A percentile compares a stretch with the other conserved stretches of the same genome.
Conservation (phyloP, 2,113 vertebrate species). For the Cyprinus carpio region DNA sequence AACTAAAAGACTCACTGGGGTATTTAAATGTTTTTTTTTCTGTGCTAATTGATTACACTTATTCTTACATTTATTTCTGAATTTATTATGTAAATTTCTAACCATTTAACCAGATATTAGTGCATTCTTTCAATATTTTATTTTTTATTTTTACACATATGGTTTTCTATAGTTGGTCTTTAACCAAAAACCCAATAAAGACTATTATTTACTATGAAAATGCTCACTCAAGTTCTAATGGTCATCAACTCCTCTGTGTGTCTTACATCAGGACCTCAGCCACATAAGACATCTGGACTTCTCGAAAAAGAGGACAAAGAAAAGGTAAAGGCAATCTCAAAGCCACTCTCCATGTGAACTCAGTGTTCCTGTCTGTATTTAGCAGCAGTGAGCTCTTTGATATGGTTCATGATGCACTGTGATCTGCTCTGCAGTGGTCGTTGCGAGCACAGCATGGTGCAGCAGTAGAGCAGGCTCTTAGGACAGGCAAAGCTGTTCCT, state of each 20-base stretch:
- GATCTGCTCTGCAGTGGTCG: constrained; percentile 69
- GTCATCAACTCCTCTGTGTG: background rate
- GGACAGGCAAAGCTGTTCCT: constrained; percentile 77
- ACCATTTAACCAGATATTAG: background rate
- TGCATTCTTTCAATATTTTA: no score
- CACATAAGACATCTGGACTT: background rate
- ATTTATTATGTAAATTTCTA: background rate
- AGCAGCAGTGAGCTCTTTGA: background rate
- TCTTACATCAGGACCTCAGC: background rate
- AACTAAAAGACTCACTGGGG: no score
- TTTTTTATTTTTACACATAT: background rate
- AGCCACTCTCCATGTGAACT: background rate
- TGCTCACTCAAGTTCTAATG: background rate
- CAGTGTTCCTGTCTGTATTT: background rate
- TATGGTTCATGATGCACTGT: background rate
- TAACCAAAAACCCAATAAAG: no score
- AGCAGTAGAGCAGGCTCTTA: constrained; percentile 75
- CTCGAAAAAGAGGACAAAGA: constrained; percentile 2
- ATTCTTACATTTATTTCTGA: background rate
- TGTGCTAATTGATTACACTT: background rate
- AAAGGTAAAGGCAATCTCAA: background rate
- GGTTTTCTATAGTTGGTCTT: background rate
- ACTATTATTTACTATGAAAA: background rate
- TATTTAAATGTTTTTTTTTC: background rate
- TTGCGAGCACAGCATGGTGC: constrained; percentile 75